Conservation (phyloP, 2,888 invertebrate genomes). For the Lepidocyrtoides sp. region DNA sequence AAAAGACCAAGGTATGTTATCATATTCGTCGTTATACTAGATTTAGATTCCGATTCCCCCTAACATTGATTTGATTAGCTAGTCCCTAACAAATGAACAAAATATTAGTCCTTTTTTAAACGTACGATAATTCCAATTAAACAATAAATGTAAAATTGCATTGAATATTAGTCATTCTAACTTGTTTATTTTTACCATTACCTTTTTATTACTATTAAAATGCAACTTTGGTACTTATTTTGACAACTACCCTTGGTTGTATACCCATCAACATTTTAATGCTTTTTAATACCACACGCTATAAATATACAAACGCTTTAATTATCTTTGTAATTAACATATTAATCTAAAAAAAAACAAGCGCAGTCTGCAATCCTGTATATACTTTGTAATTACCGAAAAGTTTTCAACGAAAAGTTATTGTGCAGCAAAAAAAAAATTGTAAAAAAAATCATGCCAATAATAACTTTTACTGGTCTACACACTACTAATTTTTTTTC, state of each 20-base stretch:
- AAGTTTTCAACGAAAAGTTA: too few species aligned
- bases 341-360: neutral
- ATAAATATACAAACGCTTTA: neutral
- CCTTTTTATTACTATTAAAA: neutral
- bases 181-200: neutral
- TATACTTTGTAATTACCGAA: too few species aligned
- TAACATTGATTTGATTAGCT: neutral
- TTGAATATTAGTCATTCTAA: neutral
- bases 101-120: neutral
- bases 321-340: neutral
- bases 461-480: too few species aligned
- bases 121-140: neutral
- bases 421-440: too few species aligned
- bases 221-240: conserved; percentile 77
- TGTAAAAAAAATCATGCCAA: too few species aligned
- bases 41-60: neutral
- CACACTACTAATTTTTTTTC: neutral
- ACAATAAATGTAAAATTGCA: conserved; percentile 7
- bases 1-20: conserved; percentile 69
- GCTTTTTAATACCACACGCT: conserved; percentile 7
- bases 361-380: too few species aligned
- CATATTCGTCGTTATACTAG: neutral
- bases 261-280: neutral
- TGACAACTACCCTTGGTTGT: conserved; percentile 22
- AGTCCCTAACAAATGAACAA: neutral